These are phyloP conservation scores for Brachynemurus nebulosus DNA, from an alignment of 2,888 invertebrate species.

Conservation along the genomic window DNA sequence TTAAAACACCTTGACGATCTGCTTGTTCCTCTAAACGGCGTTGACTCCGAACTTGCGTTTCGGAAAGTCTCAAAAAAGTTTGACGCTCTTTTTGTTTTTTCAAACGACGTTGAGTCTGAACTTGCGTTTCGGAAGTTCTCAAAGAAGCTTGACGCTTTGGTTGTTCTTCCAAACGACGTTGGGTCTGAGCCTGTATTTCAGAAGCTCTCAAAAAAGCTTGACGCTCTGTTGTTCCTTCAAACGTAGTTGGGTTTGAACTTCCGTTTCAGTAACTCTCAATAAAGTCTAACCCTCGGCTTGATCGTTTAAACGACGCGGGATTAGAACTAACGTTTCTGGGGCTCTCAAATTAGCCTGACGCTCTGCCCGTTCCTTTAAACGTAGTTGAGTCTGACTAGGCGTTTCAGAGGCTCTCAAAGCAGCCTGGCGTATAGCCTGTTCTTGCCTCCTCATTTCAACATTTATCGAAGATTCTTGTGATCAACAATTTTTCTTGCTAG, in stretches of 20 bases:
- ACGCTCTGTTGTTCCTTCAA: neutral
- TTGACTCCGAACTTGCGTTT: neutral
- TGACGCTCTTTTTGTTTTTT: neutral
- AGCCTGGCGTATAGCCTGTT: neutral
- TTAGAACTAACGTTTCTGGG: neutral
- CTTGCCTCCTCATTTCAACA: neutral
- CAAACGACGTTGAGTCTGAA: neutral
- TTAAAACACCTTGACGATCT: neutral
- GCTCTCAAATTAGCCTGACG: neutral
- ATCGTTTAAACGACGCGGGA: neutral
- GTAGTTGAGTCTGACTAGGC: neutral
- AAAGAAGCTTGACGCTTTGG: neutral
- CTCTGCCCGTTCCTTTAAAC: neutral
- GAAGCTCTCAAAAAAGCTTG: neutral
- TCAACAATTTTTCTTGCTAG: neutral
- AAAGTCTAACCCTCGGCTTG: neutral
- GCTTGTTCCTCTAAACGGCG: neutral
- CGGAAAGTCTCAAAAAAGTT: neutral
- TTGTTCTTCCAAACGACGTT: neutral
- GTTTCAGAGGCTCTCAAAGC: neutral
- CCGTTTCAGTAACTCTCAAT: neutral
- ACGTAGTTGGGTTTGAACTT: neutral
- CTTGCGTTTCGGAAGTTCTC: neutral
- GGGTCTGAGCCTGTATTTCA: neutral
- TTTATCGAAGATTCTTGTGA: neutral